Evolutionary conservation across 1,140 invertebrate genomes (phyloP).

Genomic region (Reticulitermes speratus): DNA sequence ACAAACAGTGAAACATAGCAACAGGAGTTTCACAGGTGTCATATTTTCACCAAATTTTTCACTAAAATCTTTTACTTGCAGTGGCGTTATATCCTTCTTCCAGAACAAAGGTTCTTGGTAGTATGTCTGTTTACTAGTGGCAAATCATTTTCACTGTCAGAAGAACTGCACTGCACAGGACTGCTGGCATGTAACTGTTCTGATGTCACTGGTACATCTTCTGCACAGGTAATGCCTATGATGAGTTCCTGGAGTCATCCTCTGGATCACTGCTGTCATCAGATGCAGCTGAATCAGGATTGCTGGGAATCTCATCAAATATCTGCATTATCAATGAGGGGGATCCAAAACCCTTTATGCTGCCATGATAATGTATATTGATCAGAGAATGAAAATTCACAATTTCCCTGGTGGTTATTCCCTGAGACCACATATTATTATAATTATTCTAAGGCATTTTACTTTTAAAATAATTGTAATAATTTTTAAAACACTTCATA

Average conservation of each 20-base stretch:
- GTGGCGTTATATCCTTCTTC: not conserved
- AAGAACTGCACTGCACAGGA: not conserved
- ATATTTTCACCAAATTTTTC: slow-evolving; percentile 27
- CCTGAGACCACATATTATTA: too few species aligned
- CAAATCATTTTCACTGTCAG: not conserved
- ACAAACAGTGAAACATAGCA: slow-evolving; percentile 29
- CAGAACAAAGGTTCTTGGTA: too few species aligned
- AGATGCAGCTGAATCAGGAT: not conserved
- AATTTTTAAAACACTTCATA: too few species aligned
- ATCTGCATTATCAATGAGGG: not conserved
- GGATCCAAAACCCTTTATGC: too few species aligned
- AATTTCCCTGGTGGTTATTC: too few species aligned
- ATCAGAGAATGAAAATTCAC: too few species aligned
- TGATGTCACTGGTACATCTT: not conserved
- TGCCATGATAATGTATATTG: too few species aligned
- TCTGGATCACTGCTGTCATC: not conserved
- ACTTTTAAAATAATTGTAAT: too few species aligned
- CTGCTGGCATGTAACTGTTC: not conserved
- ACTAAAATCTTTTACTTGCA: not conserved
- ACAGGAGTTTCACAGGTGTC: slow-evolving; percentile 12
- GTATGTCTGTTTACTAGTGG: not conserved
- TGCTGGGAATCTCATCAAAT: not conserved
- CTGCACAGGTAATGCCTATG: not conserved
- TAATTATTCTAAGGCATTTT: too few species aligned
- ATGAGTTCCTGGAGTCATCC: too few species aligned